Evolutionary conservation across 1,140 invertebrate genomes (phyloP).

Genomic region (Bombus confusus): DNA sequence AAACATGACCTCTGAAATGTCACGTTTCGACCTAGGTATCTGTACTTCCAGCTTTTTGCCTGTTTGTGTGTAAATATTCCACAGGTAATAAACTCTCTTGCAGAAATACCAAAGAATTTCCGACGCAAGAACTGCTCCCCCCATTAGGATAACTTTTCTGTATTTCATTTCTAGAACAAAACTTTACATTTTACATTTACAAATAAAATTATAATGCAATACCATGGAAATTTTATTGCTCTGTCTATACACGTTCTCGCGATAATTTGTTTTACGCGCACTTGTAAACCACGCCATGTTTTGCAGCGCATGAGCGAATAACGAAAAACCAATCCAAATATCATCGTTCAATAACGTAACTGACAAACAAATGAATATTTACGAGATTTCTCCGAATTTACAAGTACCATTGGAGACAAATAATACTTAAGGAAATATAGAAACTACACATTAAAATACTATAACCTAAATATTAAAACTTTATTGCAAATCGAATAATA

Average conservation of each 20-base stretch:
- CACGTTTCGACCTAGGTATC: background rate
- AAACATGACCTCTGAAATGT: slow-evolving; percentile 66
- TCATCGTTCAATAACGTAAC: too few relatives aligned
- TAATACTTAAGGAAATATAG: too few relatives aligned
- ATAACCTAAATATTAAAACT: slow-evolving; percentile 12
- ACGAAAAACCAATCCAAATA: background rate
- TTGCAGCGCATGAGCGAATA: background rate
- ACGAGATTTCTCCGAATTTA: background rate
- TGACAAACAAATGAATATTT: background rate
- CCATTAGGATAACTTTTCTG: slow-evolving; percentile 4
- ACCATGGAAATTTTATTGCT: background rate
- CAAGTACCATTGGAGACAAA: too few relatives aligned
- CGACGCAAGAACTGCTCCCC: slow-evolving; percentile 8
- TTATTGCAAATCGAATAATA: background rate
- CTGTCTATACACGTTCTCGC: background rate
- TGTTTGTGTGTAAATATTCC: background rate
- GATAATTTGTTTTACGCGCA: background rate
- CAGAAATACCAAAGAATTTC: slow-evolving; percentile 64
- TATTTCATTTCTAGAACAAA: slow-evolving; percentile 20
- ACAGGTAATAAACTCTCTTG: slow-evolving; percentile 4
- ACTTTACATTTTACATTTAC: too few relatives aligned
- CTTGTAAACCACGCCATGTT: too few relatives aligned
- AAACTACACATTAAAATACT: background rate
- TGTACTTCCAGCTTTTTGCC: too few relatives aligned
- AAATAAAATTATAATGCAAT: background rate